phyloP scores from a whole-genome alignment of 2,797 vertebrate genomes.

The Orientallactaga sibirica region DNA sequence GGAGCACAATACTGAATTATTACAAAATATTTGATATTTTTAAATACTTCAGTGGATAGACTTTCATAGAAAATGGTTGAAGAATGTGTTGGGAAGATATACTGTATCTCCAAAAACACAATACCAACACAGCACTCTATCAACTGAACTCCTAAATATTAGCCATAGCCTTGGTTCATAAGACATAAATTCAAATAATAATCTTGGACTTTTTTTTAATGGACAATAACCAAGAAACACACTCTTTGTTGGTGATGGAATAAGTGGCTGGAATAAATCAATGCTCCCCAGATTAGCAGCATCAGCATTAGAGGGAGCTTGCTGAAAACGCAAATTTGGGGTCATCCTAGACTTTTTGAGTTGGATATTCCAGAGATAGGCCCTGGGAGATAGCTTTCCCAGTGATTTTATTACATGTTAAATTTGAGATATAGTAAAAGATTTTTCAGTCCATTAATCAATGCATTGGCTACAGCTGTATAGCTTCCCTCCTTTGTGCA shows the following conservation, averaged over 20 bases:
- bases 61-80: conserved; percentile 6
- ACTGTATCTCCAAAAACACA: background rate
- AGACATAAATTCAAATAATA: background rate
- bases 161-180: background rate
- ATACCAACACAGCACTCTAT: background rate
- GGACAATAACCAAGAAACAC: background rate
- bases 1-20: background rate
- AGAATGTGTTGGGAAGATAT: background rate
- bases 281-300: background rate
- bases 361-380: background rate
- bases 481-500: background rate
- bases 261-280: background rate
- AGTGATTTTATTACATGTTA: background rate
- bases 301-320: background rate
- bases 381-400: background rate
- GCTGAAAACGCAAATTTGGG: conserved; percentile 58
- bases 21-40: conserved; percentile 22
- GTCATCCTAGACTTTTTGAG: background rate
- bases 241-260: background rate
- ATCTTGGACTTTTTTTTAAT: background rate
- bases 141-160: background rate
- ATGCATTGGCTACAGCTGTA: background rate
- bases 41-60: conserved; percentile 21
- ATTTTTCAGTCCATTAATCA: background rate
- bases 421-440: conserved; percentile 31